phyloP scores from a whole-genome alignment of 2,113 vertebrate genomes.

The Ailurus styani region DNA sequence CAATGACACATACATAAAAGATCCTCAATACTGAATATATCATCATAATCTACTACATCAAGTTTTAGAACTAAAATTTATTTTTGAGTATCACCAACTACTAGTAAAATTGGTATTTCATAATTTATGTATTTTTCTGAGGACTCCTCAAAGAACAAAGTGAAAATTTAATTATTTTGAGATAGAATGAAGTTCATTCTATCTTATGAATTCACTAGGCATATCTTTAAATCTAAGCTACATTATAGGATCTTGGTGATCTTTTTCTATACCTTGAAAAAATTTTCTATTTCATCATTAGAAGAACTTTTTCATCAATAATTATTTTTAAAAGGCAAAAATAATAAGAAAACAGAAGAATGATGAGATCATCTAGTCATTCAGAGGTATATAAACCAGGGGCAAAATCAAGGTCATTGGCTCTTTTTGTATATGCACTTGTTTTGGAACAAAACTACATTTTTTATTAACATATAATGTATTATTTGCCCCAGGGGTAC shows the following conservation, averaged over 20 bases:
- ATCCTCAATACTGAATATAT: not conserved
- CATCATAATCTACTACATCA: not conserved
- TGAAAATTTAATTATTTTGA: not conserved
- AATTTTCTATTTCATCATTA: not conserved
- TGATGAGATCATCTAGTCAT: not conserved
- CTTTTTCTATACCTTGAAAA: not conserved
- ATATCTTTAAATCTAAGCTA: not conserved
- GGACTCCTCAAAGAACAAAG: not conserved
- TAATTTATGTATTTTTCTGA: not conserved
- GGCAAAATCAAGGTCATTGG: not conserved
- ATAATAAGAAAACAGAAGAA: not conserved
- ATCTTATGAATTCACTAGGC: not conserved
- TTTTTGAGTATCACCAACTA: not conserved
- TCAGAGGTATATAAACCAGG: not conserved
- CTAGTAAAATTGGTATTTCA: not conserved
- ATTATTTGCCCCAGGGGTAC: too few relatives aligned
- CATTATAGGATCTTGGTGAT: not conserved
- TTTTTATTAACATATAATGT: too few relatives aligned
- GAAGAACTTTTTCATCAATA: not conserved
- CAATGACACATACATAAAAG: not conserved
- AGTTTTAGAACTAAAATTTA: not conserved
- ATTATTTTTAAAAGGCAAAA: not conserved
- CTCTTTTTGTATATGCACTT: not conserved
- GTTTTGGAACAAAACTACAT: not conserved
- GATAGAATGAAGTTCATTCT: not conserved